Evolutionary conservation across 2,888 invertebrate species (phyloP).

Genomic region (Leucania comma): DNA sequence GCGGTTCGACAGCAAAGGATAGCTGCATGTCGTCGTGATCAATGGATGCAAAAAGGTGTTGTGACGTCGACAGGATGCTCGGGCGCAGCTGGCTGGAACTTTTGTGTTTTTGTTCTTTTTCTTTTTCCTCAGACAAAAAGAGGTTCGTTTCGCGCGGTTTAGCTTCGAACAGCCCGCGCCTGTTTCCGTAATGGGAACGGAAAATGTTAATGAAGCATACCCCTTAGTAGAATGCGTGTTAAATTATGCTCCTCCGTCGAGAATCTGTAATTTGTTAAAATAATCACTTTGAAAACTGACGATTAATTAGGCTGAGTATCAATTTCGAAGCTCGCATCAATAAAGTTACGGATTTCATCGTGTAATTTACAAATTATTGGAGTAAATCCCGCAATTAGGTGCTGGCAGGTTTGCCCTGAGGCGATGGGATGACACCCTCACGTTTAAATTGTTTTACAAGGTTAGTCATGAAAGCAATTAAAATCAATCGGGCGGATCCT

Average conservation of each 20-base stretch:
- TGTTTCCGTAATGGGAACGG: conserved; percentile 87
- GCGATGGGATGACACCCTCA: conserved; percentile 64
- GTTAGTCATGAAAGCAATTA: conserved; percentile 81
- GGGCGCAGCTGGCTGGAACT: conserved; percentile 89
- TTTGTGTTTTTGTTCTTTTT: conserved; percentile 82
- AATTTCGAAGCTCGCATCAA: conserved; percentile 54
- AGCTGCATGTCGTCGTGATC: conserved; percentile 77
- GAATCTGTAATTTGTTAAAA: conserved; percentile 77
- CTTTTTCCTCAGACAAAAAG: conserved; percentile 82
- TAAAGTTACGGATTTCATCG: conserved; percentile 43
- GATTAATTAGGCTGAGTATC: conserved; percentile 76
- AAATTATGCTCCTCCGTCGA: conserved; percentile 76
- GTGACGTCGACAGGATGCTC: conserved; percentile 89
- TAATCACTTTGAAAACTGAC: conserved; percentile 73
- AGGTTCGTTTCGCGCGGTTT: conserved; percentile 88
- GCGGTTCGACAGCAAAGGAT: conserved; percentile 74
- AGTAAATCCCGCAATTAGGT: conserved; percentile 61
- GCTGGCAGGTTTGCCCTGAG: conserved; percentile 56
- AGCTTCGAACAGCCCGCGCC: conserved; percentile 78
- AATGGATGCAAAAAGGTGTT: conserved; percentile 85
- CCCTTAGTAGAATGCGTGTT: conserved; percentile 76
- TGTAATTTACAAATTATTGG: conserved; percentile 60
- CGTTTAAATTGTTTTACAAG: conserved; percentile 73
- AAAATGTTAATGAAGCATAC: conserved; percentile 87
- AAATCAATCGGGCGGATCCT: conserved; percentile 77